Base-by-base conservation (phyloP, 1,140 invertebrate genomes). In the Drosophila ficusphila region DNA sequence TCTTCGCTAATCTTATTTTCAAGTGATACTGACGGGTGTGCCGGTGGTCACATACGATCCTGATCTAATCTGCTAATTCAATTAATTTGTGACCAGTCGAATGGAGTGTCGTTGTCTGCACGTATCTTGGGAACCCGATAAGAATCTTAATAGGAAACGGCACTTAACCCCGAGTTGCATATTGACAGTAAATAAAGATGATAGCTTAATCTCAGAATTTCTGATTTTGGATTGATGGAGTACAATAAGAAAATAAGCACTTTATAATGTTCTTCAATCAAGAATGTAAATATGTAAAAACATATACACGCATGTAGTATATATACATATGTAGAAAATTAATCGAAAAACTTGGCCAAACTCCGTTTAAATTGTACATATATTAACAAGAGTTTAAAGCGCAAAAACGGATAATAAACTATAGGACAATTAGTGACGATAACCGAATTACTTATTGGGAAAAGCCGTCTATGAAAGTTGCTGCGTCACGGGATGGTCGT, bases 31-130 rank as follows among this genome's bases (percentile, higher is more conserved):
- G 33, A 51, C 12, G 39, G 51, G n/a, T 33, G 36, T 67, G 60
- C 62, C 44, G 46, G 19, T 33, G 60, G 62, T 65, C 64, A 69
- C 49, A 69, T 69, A 68, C 58, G 38, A 51, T 39, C 39, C 42
- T 38, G 21, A 48, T 53, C 69, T 79, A 62, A 79, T 79, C 76
- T 58, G 47, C n/a, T 48, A 52, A 78, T 75, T 76, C 51, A 61
- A 71, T 31, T 46, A 49, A 54, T 61, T 64, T 71, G 74, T 29
- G 49, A 27, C 60, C 54, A 51, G 21, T 4, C 19, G 25, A 14
- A 29, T 42, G 16, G 27, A 53, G 48, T 69, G 44, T 21, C 46
- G 51, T 25, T 72, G 49, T 56, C 33, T 44, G 41, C 72, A 76
- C 73, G 78, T 82, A 82, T 68, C 74, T 72, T 42, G 11, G 36